These are phyloP conservation scores for Gastracanthus pulcherrimus DNA, from an alignment of 2,888 invertebrate genomes.

Conservation along the genomic window DNA sequence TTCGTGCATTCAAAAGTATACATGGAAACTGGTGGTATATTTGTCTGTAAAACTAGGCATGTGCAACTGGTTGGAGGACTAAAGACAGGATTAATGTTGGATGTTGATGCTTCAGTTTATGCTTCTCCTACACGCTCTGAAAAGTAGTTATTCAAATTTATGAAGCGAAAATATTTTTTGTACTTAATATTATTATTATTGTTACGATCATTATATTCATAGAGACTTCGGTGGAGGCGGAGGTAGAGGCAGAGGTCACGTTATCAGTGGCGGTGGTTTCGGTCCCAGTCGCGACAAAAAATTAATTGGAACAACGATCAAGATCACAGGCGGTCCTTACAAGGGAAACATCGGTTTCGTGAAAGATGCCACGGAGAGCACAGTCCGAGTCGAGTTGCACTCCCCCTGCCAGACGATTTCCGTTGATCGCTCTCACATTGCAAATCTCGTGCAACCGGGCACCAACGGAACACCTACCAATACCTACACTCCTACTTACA, in stretches of 20 bases:
- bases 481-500: slow-evolving; percentile 74
- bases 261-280: slow-evolving; percentile 55
- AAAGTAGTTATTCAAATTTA: slow-evolving; percentile 58
- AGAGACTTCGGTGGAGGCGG: slow-evolving; percentile 31
- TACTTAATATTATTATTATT: background rate
- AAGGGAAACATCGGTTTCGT: slow-evolving; percentile 82
- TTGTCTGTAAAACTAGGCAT: slow-evolving; percentile 81
- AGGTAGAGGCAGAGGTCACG: slow-evolving; percentile 61
- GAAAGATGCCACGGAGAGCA: slow-evolving; percentile 82
- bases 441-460: slow-evolving; percentile 53
- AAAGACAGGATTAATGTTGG: slow-evolving; percentile 55
- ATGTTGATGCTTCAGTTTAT: slow-evolving; percentile 80
- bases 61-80: slow-evolving; percentile 79
- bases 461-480: slow-evolving; percentile 66
- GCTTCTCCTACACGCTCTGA: slow-evolving; percentile 80
- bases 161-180: background rate
- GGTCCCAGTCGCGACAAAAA: slow-evolving; percentile 72
- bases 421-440: slow-evolving; percentile 77
- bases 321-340: slow-evolving; percentile 81
- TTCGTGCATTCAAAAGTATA: slow-evolving; percentile 81
- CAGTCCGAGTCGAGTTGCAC: slow-evolving; percentile 82
- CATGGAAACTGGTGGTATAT: slow-evolving; percentile 82
- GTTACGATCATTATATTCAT: background rate
- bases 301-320: slow-evolving; percentile 81
- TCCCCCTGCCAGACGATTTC: slow-evolving; percentile 81